These are phyloP conservation scores for Cheilosia variabilis DNA, from an alignment of 2,888 invertebrate genomes.

Conservation along the genomic window DNA sequence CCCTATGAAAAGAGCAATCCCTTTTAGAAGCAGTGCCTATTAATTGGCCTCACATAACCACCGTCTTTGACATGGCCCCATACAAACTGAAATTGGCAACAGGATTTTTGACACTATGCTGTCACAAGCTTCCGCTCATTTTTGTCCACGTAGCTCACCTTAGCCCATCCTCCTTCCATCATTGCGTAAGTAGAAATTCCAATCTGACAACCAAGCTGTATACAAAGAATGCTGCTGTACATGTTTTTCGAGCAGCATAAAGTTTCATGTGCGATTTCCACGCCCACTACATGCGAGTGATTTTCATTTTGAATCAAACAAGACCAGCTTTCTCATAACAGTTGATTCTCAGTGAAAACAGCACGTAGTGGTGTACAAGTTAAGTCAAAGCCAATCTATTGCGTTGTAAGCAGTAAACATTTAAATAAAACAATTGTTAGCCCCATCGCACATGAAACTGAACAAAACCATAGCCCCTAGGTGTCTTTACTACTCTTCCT, in stretches of 20 bases:
- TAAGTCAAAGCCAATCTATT: slow-evolving; percentile 13
- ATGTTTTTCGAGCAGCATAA: slow-evolving; percentile 56
- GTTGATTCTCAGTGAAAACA: slow-evolving; percentile 48
- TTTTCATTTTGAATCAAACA: slow-evolving; percentile 35
- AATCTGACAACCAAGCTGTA: not conserved
- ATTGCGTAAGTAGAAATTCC: slow-evolving; percentile 7
- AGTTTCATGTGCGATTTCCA: slow-evolving; percentile 77
- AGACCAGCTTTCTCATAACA: not conserved
- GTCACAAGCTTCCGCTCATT: too few species aligned
- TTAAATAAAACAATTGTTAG: slow-evolving; percentile 42
- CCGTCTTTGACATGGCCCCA: too few species aligned
- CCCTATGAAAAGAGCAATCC: too few species aligned
- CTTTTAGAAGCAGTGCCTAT: too few species aligned
- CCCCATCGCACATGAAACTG: slow-evolving; percentile 82
- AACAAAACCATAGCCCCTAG: slow-evolving; percentile 79
- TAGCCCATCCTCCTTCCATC: slow-evolving; percentile 3
- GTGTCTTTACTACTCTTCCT: slow-evolving; percentile 76
- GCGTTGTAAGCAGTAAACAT: slow-evolving; percentile 34
- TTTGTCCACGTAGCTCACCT: not conserved
- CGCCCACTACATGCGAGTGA: slow-evolving; percentile 46
- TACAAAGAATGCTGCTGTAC: slow-evolving; percentile 32
- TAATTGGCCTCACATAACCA: too few species aligned
- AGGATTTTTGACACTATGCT: too few species aligned
- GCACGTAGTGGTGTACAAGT: slow-evolving; percentile 49
- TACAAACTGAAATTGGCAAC: too few species aligned